Conservation (phyloP, 2,797 vertebrate species). For the Ctenochaetus hawaiiensis region DNA sequence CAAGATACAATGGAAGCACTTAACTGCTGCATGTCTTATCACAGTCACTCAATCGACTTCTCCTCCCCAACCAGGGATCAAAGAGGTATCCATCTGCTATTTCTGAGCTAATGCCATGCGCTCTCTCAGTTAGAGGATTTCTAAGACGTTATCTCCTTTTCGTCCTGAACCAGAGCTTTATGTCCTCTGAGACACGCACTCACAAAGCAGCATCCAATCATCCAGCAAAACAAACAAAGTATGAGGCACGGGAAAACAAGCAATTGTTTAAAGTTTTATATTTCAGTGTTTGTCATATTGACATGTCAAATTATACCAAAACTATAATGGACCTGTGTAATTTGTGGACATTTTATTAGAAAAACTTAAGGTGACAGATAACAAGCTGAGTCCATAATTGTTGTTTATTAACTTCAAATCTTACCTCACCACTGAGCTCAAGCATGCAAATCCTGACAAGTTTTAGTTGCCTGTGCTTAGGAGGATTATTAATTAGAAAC, state of each 20-base stretch:
- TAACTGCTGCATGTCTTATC: constrained; percentile 74
- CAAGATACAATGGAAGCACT: constrained; percentile 54
- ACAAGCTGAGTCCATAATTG: constrained; percentile 22
- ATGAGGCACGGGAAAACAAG: constrained; percentile 28
- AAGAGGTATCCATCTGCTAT: constrained; percentile 72
- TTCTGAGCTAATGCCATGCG: constrained; percentile 70
- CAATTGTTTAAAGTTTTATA: constrained; percentile 19
- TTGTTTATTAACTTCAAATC: constrained; percentile 33
- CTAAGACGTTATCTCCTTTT: constrained; percentile 75
- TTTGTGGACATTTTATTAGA: constrained; percentile 13
- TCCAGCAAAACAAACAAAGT: constrained; percentile 50
- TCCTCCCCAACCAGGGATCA: constrained; percentile 73
- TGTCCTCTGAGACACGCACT: constrained; percentile 64
- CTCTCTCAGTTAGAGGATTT: constrained; percentile 72
- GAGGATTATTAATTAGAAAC: constrained; percentile 50
- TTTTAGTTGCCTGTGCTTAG: constrained; percentile 8
- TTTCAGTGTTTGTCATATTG: constrained; percentile 14
- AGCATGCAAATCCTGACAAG: constrained; percentile 49
- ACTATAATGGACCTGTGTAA: constrained; percentile 14
- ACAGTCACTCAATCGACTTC: constrained; percentile 74
- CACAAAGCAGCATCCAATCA: constrained; percentile 61
- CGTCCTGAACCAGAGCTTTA: constrained; percentile 65
- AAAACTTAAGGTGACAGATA: constrained; percentile 5
- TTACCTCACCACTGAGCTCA: constrained; percentile 26
- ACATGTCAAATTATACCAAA: constrained; percentile 15